Evolutionary conservation across 1,140 invertebrate genomes (phyloP).

Genomic region (Nebria ingens): DNA sequence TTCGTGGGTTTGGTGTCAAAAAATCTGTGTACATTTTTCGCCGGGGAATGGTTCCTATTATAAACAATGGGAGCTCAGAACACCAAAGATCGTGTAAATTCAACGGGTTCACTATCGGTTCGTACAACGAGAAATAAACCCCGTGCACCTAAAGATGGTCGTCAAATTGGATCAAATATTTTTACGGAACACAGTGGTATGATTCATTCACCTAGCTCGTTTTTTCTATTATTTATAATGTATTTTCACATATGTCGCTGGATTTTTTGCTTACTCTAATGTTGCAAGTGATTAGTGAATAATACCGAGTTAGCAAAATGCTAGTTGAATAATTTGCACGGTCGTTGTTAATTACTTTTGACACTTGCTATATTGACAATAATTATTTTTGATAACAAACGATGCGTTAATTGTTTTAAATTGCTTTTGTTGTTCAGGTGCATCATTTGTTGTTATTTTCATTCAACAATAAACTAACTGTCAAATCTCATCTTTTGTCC

Average conservation of each 20-base stretch:
- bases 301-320: background rate
- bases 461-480: no score
- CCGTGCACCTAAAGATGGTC: constrained; percentile 61
- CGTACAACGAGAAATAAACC: constrained; percentile 58
- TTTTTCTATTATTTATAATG: constrained; percentile 10
- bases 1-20: constrained; percentile 19
- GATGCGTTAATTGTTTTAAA: background rate
- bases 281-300: background rate
- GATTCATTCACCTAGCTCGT: constrained; percentile 21
- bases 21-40: constrained; percentile 26
- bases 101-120: constrained; percentile 50
- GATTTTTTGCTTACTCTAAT: constrained; percentile 2
- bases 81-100: constrained; percentile 67
- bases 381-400: background rate
- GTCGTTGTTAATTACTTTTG: background rate
- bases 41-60: constrained; percentile 28
- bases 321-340: background rate
- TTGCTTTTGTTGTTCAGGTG: no score
- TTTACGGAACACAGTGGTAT: constrained; percentile 84
- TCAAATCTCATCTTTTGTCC: no score
- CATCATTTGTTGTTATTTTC: no score
- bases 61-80: constrained; percentile 74
- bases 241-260: constrained; percentile 4
- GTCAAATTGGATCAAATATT: constrained; percentile 72
- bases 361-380: background rate